Conservation (phyloP, 2,113 vertebrate species). For the Lota lota region DNA sequence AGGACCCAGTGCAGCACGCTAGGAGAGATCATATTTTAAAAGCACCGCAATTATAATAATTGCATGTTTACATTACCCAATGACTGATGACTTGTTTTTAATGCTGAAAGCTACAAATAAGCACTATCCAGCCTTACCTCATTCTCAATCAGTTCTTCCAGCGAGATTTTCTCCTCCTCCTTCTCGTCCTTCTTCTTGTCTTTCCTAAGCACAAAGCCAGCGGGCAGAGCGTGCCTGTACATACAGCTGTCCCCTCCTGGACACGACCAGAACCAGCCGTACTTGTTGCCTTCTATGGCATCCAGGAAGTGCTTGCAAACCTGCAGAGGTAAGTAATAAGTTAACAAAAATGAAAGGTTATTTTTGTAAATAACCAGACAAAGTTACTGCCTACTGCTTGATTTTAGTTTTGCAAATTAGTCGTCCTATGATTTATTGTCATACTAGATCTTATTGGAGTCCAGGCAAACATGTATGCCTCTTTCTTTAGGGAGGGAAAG, state of each 20-base stretch:
- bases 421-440: too few species aligned
- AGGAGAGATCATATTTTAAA: background rate
- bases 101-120: background rate
- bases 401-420: too few species aligned
- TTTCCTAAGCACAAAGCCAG: conserved; percentile 93
- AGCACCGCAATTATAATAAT: background rate
- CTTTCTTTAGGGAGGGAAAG: too few species aligned
- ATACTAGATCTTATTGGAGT: too few species aligned
- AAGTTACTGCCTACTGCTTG: too few species aligned
- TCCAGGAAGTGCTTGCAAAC: conserved; percentile 96
- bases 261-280: conserved; percentile 98
- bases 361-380: too few species aligned
- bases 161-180: conserved; percentile 87
- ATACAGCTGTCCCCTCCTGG: conserved; percentile 89
- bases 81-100: background rate
- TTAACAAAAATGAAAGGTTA: too few species aligned
- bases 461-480: too few species aligned
- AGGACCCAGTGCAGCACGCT: conserved; percentile 89
- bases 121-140: conserved; percentile 75
- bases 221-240: conserved; percentile 95
- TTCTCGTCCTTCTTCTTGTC: conserved; percentile 97
- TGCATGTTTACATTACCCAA: background rate
- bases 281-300: conserved; percentile 96
- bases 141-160: conserved; percentile 97
- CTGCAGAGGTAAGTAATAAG: conserved; percentile 64